Evolutionary conservation across 2,888 invertebrate species (phyloP), one percentile per base, ranked within the genome.

Genomic region (Idaea straminata): DNA sequence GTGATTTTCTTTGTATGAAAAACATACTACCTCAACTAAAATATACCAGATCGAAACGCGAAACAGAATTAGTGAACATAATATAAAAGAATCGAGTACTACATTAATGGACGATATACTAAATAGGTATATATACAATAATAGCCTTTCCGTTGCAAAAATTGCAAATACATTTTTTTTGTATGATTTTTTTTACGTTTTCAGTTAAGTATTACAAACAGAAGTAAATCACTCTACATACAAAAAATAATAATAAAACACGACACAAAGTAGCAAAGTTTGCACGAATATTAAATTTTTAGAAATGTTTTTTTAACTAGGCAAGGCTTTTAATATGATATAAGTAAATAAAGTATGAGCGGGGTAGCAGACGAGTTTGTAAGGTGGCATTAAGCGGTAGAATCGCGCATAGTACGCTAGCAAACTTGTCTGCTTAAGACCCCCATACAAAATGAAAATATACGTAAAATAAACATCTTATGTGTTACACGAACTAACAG

Each of bases 401-500:
- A 61, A 66, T 25, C 25, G 25, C 25, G 25, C 25, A 3, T 25
- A 25, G 59, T 64, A 47, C 47, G 16, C 59, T 25, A 7, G 15
- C 57, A 10, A 62, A 61, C 64, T 38, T 62, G 38, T 63, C 61
- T 13, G 47, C 47, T 47, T 47, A 47, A 47, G 47, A 47, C 74
- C 79, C 81, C 78, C 75, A 72, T 79, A 81, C 75, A 82, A 87
- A 86, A 88, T 81, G 82, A 88, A 83, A 84, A 84, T 84, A 89
- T 86, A 87, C 79, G 79, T 89, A 88, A 89, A 90, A 89, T 89
- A 91, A 89, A 89, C 85, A 87, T 90, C 91, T 88, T 91, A 92
- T 82, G 86, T 81, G 83, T 91, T 90, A 91, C 84, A 90, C 89
- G 89, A 91, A 91, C 91, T 91, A 91, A 91, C 91, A 89, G 88